phyloP scores from a whole-genome alignment of 1,140 invertebrate species.

The Ephestia elutella region DNA sequence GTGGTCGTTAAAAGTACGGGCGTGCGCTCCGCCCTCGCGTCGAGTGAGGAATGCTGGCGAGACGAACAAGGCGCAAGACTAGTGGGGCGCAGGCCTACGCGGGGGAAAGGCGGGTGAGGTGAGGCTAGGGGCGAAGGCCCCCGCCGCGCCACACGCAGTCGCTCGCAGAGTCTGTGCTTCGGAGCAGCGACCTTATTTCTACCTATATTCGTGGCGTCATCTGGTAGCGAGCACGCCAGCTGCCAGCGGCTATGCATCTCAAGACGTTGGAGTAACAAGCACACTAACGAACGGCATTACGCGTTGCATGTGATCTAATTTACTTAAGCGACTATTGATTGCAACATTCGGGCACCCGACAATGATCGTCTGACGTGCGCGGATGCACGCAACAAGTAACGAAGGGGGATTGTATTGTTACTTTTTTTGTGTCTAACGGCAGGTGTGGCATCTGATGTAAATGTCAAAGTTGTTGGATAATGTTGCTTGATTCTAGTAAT shows the following conservation, averaged over 20 bases:
- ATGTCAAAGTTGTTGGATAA: background rate
- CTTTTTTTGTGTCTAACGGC: background rate
- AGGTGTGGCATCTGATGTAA: constrained; percentile 1
- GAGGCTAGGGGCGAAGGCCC: constrained; percentile 20
- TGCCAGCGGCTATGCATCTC: constrained; percentile 56
- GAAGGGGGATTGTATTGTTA: background rate
- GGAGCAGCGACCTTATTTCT: constrained; percentile 67
- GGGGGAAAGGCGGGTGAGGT: constrained; percentile 20
- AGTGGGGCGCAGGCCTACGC: constrained; percentile 28
- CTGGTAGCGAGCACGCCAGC: constrained; percentile 55
- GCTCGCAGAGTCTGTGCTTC: constrained; percentile 43
- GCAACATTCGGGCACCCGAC: background rate
- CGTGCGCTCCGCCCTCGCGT: constrained; percentile 65
- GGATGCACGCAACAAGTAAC: background rate
- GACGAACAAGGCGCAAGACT: constrained; percentile 21
- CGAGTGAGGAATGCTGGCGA: constrained; percentile 53
- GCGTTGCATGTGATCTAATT: constrained; percentile 18
- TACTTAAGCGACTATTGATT: constrained; percentile 9
- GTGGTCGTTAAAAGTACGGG: constrained; percentile 88
- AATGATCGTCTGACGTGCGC: background rate
- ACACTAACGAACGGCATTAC: constrained; percentile 39
- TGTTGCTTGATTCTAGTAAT: background rate
- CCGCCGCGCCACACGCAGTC: constrained; percentile 31
- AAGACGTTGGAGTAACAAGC: constrained; percentile 37
- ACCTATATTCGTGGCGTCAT: constrained; percentile 64